Conservation (phyloP, 2,888 invertebrate species). For the Mellilla xanthometata region DNA sequence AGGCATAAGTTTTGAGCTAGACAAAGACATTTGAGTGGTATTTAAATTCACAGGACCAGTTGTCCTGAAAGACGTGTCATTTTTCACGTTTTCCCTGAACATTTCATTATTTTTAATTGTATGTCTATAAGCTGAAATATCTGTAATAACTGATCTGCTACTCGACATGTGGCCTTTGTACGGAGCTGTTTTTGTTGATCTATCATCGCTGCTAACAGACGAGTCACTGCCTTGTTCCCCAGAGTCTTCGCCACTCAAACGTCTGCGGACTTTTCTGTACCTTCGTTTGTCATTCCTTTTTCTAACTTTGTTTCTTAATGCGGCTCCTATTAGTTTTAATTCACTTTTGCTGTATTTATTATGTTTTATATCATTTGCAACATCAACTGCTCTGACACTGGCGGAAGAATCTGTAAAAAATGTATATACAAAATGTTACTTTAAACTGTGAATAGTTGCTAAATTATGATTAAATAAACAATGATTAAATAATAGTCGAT, state of each 20-base stretch:
- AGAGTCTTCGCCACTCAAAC: slow-evolving; percentile 55
- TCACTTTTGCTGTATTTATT: slow-evolving; percentile 54
- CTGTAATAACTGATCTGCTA: slow-evolving; percentile 45
- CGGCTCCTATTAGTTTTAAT: slow-evolving; percentile 48
- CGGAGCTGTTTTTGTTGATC: slow-evolving; percentile 44
- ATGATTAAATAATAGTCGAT: too few species aligned
- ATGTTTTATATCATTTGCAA: slow-evolving; percentile 53
- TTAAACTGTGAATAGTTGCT: too few species aligned
- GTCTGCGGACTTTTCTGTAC: slow-evolving; percentile 43
- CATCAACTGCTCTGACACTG: slow-evolving; percentile 52
- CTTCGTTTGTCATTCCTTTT: slow-evolving; percentile 51
- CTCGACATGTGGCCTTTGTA: slow-evolving; percentile 40
- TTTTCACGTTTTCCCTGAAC: slow-evolving; percentile 43
- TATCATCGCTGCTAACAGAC: slow-evolving; percentile 63
- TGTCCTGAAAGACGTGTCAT: slow-evolving; percentile 44
- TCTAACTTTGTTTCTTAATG: slow-evolving; percentile 44
- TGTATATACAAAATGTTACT: too few species aligned
- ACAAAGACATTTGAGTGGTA: slow-evolving; percentile 20
- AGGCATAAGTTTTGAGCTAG: slow-evolving; percentile 48
- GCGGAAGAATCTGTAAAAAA: slow-evolving; percentile 48
- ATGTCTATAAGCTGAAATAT: slow-evolving; percentile 37
- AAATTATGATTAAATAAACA: too few species aligned
- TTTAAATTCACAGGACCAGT: slow-evolving; percentile 19
- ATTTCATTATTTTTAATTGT: slow-evolving; percentile 41
- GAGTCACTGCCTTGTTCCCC: slow-evolving; percentile 64